Evolutionary conservation across 2,797 vertebrate genomes (phyloP).

Genomic region (Morelia viridis): DNA sequence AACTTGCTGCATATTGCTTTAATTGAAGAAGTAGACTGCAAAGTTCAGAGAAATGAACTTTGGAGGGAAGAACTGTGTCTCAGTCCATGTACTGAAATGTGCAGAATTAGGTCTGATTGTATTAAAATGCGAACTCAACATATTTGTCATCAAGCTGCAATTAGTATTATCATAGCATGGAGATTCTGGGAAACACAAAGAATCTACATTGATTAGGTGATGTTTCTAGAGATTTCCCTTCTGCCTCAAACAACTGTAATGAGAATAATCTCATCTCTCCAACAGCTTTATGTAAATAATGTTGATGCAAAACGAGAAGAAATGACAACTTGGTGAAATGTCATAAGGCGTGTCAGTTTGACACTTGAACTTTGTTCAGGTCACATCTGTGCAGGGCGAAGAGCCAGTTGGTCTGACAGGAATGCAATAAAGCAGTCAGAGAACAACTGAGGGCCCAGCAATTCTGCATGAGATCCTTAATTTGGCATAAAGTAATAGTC

Average conservation of each 20-base stretch:
- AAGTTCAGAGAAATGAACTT: background rate
- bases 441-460: background rate
- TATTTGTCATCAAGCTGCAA: background rate
- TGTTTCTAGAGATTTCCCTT: background rate
- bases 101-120: background rate
- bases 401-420: background rate
- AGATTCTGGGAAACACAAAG: background rate
- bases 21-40: background rate
- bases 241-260: background rate
- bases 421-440: background rate
- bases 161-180: background rate
- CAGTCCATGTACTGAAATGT: background rate
- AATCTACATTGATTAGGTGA: background rate
- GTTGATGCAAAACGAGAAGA: background rate
- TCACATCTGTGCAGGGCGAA: background rate
- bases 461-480: background rate
- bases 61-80: background rate
- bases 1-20: background rate
- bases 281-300: background rate
- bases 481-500: background rate
- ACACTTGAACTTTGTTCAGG: background rate
- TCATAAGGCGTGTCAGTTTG: background rate
- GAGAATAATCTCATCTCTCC: background rate
- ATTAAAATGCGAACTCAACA: background rate
- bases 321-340: background rate